These are phyloP conservation scores for Diacarnus erythraeanus DNA, from an alignment of 37 sponge, comb jelly and placozoan species.

Conservation along the genomic window DNA sequence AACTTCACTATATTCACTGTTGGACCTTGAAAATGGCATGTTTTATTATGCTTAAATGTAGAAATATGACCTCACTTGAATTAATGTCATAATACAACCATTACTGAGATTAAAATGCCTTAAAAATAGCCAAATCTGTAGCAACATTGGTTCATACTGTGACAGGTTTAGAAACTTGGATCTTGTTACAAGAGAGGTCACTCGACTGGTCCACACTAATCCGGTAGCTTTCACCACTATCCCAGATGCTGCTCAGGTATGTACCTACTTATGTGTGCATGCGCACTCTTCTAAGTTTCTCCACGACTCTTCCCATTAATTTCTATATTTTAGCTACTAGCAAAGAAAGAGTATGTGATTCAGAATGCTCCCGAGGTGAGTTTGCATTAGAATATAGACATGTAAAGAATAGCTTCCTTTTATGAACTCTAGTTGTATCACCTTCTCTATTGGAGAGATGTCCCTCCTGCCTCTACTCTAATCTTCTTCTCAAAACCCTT, in stretches of 20 bases:
- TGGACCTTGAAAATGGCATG: too few relatives aligned
- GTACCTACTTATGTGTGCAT: neutral
- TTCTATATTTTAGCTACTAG: slow-evolving; percentile 3
- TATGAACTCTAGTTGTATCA: slow-evolving; percentile 55
- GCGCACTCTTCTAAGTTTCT: neutral
- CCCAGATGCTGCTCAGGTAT: slow-evolving; percentile 59
- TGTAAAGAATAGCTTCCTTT: neutral
- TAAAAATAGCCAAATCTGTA: too few relatives aligned
- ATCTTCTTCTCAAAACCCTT: slow-evolving; percentile 66
- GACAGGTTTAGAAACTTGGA: slow-evolving; percentile 51
- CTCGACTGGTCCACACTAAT: slow-evolving; percentile 40
- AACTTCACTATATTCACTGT: too few relatives aligned
- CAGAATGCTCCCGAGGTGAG: slow-evolving; percentile 41
- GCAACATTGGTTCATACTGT: neutral
- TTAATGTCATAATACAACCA: too few relatives aligned
- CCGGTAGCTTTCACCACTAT: slow-evolving; percentile 60
- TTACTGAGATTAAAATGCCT: too few relatives aligned
- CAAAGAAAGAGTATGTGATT: slow-evolving; percentile 23
- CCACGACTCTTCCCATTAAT: neutral
- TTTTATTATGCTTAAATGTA: too few relatives aligned
- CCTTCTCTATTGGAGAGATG: slow-evolving; percentile 80
- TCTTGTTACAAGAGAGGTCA: slow-evolving; percentile 45
- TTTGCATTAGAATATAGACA: neutral
- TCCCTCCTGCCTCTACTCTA: slow-evolving; percentile 65
- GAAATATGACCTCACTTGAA: too few relatives aligned